phyloP scores from a whole-genome alignment of 2,113 vertebrate species.

The Bufo bufo region DNA sequence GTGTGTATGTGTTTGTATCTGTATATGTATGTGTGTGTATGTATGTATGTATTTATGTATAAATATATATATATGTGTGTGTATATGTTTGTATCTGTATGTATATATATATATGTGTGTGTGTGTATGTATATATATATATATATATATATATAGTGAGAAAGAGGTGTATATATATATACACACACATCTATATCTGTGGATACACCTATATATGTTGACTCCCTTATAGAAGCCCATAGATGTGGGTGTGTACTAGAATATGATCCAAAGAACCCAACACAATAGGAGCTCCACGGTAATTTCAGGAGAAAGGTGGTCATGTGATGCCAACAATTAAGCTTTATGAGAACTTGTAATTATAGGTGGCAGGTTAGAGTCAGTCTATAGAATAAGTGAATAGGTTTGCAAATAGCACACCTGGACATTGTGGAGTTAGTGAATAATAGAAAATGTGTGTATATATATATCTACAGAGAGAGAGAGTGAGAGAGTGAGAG shows the following conservation, averaged over 20 bases:
- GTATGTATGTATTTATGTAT: too few relatives aligned
- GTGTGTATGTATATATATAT: too few relatives aligned
- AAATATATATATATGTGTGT: too few relatives aligned
- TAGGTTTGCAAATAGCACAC: neutral
- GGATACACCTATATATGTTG: too few relatives aligned
- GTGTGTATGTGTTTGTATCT: too few relatives aligned
- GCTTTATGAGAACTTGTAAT: slow-evolving; percentile 17
- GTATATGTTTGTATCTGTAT: too few relatives aligned
- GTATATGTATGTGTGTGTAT: too few relatives aligned
- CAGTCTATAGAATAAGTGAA: neutral
- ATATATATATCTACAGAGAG: neutral
- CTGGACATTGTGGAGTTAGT: neutral
- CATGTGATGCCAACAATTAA: slow-evolving; percentile 32
- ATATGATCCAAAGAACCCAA: neutral
- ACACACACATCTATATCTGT: too few relatives aligned
- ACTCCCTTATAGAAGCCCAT: neutral
- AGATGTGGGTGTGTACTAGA: neutral
- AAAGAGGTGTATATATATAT: too few relatives aligned
- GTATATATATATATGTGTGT: too few relatives aligned
- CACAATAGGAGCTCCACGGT: slow-evolving; percentile 13
- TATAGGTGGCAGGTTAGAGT: neutral
- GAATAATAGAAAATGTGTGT: neutral
- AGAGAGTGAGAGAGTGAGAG: too few relatives aligned
- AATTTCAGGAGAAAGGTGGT: slow-evolving; percentile 20
- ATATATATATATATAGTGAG: too few relatives aligned